These are phyloP conservation scores for Cephalopachus bancanus DNA, from an alignment of 2,797 vertebrate species.

Conservation along the genomic window DNA sequence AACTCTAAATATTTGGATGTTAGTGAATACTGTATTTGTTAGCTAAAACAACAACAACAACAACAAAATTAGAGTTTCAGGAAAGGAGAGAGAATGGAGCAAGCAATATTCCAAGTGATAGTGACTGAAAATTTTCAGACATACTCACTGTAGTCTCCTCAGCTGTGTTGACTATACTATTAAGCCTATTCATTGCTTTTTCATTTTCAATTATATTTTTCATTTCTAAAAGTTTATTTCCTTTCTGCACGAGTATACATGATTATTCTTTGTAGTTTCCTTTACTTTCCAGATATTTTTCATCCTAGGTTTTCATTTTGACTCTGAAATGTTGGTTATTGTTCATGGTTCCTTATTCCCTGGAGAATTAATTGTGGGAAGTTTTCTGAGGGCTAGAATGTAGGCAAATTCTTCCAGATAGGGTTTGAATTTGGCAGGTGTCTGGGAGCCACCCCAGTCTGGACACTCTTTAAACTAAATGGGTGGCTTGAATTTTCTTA, in stretches of 20 bases:
- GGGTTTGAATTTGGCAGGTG: constrained; percentile 26
- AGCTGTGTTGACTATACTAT: neutral
- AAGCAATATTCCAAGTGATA: neutral
- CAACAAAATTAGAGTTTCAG: neutral
- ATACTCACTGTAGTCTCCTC: neutral
- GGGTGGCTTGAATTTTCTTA: constrained; percentile 34
- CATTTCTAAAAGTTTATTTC: constrained; percentile 39
- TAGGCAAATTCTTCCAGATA: constrained; percentile 24
- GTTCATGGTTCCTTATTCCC: neutral
- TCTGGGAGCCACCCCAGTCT: constrained; percentile 14
- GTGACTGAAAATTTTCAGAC: neutral
- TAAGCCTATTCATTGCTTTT: neutral
- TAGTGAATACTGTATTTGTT: constrained; percentile 32
- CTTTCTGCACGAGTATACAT: neutral
- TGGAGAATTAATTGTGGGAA: constrained; percentile 54
- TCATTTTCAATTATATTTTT: constrained; percentile 51
- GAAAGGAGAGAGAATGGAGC: neutral
- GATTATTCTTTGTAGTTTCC: neutral
- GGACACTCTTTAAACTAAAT: constrained; percentile 42
- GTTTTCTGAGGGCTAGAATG: constrained; percentile 29
- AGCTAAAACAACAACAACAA: constrained; percentile 3
- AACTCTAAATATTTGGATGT: neutral
- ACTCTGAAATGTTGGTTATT: neutral
- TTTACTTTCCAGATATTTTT: constrained; percentile 30
- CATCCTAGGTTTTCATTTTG: constrained; percentile 46